Percentiles rank a stretch among this genome's conserved stretches.
Conservation (phyloP, 1,140 invertebrate genomes). For the Rhyacophila brunnea region DNA sequence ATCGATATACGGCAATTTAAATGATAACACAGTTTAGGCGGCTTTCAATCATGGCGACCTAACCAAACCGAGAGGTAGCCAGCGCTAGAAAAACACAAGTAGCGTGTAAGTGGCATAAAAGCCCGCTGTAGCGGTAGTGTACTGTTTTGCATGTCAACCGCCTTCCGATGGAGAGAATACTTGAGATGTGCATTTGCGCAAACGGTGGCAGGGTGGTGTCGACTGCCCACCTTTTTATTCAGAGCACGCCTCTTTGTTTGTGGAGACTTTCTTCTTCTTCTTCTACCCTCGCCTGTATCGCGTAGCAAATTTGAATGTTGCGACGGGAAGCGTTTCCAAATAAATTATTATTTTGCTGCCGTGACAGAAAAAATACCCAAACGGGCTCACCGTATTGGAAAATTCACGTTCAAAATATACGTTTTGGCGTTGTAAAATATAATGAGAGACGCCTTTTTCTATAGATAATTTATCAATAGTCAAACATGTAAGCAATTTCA, state of each 20-base stretch:
- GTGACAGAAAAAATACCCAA: too few relatives aligned
- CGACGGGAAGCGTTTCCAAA: too few relatives aligned
- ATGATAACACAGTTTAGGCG: not conserved
- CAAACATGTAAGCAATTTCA: too few relatives aligned
- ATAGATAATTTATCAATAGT: too few relatives aligned
- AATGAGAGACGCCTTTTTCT: too few relatives aligned
- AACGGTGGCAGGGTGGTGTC: too few relatives aligned
- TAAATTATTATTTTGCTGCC: too few relatives aligned
- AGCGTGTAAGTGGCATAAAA: constrained; percentile 1
- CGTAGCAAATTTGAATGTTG: too few relatives aligned
- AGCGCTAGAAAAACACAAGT: not conserved
- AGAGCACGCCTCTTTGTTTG: not conserved
- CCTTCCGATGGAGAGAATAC: not conserved
- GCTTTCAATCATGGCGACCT: not conserved
- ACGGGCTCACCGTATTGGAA: too few relatives aligned
- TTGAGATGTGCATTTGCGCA: constrained; percentile 9
- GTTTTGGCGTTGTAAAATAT: too few relatives aligned
- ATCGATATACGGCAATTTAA: too few relatives aligned
- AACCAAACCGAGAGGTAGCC: not conserved
- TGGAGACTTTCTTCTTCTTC: not conserved
- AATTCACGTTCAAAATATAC: too few relatives aligned
- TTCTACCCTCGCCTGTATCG: constrained; percentile 1
- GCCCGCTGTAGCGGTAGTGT: not conserved
- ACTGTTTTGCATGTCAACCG: constrained; percentile 2
- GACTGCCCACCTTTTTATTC: not conserved